A percentile compares a stretch with the other conserved stretches of the same genome.
Evolutionary conservation across 2,113 vertebrate genomes (phyloP).

Genomic region (Engraulis encrasicolus): DNA sequence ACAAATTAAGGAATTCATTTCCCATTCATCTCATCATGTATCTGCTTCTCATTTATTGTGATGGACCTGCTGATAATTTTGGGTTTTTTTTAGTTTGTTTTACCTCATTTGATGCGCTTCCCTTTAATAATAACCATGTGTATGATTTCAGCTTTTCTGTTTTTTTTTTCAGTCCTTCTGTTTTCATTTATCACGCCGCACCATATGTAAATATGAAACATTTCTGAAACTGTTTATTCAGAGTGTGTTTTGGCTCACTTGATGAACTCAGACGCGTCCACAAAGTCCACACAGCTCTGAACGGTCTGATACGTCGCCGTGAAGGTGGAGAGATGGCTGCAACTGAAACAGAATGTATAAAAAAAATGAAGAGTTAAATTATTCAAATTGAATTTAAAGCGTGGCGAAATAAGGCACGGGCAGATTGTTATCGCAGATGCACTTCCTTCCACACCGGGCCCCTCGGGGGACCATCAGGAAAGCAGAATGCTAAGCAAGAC

Average conservation of each 20-base stretch:
- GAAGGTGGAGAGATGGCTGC: conserved; percentile 66
- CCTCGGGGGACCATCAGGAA: background rate
- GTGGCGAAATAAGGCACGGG: background rate
- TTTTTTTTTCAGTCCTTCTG: too few relatives aligned
- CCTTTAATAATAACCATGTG: too few relatives aligned
- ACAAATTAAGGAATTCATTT: too few relatives aligned
- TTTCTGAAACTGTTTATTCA: too few relatives aligned
- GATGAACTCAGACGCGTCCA: conserved; percentile 58
- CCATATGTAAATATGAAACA: background rate
- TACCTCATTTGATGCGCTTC: too few relatives aligned
- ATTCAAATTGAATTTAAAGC: conserved; percentile 5
- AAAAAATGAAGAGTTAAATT: background rate
- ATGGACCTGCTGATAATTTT: too few relatives aligned
- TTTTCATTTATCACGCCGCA: too few relatives aligned
- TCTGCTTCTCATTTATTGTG: too few relatives aligned
- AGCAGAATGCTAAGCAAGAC: background rate
- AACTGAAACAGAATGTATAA: conserved; percentile 63
- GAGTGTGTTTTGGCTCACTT: conserved; percentile 57
- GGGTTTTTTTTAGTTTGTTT: too few relatives aligned
- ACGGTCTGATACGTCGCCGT: conserved; percentile 65
- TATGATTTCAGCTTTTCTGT: too few relatives aligned
- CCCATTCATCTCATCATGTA: too few relatives aligned
- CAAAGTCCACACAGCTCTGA: conserved; percentile 52
- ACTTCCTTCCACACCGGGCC: background rate
- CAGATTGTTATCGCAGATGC: conserved; percentile 19